Conservation (phyloP, 2,888 invertebrate species). For the Sesia apiformis region DNA sequence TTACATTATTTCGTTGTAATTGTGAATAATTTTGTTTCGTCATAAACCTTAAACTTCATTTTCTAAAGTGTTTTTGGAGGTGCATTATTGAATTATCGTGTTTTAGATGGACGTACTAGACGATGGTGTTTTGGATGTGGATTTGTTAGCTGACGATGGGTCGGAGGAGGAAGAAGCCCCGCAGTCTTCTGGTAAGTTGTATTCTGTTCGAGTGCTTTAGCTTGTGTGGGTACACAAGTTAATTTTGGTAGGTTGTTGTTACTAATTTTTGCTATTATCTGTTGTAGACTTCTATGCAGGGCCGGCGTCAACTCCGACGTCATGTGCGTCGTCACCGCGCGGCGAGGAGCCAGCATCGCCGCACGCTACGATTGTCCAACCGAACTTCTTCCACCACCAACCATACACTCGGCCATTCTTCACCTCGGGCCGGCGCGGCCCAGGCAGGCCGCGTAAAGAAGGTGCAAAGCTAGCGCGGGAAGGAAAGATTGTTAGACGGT, state of each 20-base stretch:
- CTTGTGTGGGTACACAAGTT: neutral
- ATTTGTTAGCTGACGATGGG: constrained; percentile 82
- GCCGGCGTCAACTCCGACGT: constrained; percentile 79
- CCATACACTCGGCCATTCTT: constrained; percentile 62
- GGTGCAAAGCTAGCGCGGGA: constrained; percentile 70
- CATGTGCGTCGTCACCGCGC: constrained; percentile 77
- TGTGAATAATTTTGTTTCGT: constrained; percentile 41
- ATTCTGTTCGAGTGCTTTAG: neutral
- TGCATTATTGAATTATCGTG: constrained; percentile 1
- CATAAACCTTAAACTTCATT: constrained; percentile 15
- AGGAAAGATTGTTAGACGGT: constrained; percentile 69
- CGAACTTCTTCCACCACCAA: constrained; percentile 61
- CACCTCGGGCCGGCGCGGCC: constrained; percentile 79
- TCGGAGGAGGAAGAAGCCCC: constrained; percentile 83
- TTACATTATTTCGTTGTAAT: constrained; percentile 30
- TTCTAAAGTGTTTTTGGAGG: constrained; percentile 1
- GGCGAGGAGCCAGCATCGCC: constrained; percentile 78
- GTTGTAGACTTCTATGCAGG: constrained; percentile 69
- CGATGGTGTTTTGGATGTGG: constrained; percentile 77
- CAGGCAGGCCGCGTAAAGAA: constrained; percentile 87
- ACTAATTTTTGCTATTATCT: neutral
- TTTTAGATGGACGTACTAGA: constrained; percentile 70
- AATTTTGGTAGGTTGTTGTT: neutral
- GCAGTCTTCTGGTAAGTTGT: constrained; percentile 69
- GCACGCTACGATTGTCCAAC: constrained; percentile 55